These are phyloP conservation scores for Silurus aristotelis DNA, from an alignment of 2,797 vertebrate species.

Conservation along the genomic window DNA sequence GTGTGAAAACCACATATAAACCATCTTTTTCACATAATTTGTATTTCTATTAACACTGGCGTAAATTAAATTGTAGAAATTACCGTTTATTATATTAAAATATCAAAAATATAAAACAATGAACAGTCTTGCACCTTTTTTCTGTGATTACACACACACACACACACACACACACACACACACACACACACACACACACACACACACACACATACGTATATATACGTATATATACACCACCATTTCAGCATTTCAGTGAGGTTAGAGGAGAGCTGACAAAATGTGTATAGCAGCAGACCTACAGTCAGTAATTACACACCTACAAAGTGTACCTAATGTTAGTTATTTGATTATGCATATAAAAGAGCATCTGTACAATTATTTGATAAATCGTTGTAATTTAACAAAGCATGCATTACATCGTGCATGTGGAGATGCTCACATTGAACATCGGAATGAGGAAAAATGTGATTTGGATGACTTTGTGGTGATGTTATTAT, in stretches of 20 bases:
- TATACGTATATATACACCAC: not conserved
- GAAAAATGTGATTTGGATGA: slow-evolving; percentile 3
- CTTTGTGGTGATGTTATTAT: not conserved
- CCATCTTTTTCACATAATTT: not conserved
- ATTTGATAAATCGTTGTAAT: not conserved
- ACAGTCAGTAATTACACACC: not conserved
- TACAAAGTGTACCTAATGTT: not conserved
- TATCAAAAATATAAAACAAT: no score
- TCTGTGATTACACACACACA: no score
- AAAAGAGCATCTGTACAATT: not conserved
- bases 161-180: not conserved
- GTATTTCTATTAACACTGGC: not conserved
- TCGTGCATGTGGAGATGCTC: not conserved
- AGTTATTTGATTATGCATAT: not conserved
- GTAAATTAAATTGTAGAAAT: not conserved
- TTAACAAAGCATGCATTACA: not conserved
- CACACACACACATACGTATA: no score
- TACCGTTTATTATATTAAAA: no score
- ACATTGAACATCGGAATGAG: not conserved
- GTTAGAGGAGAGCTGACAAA: not conserved
- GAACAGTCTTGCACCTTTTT: not conserved
- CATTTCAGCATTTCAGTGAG: not conserved
- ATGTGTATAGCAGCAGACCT: not conserved
- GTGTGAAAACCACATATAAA: not conserved
- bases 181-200: no score